Evolutionary conservation across 2,888 invertebrate genomes (phyloP), one percentile per base, ranked within the genome.

Genomic region (Dione vanillae): DNA sequence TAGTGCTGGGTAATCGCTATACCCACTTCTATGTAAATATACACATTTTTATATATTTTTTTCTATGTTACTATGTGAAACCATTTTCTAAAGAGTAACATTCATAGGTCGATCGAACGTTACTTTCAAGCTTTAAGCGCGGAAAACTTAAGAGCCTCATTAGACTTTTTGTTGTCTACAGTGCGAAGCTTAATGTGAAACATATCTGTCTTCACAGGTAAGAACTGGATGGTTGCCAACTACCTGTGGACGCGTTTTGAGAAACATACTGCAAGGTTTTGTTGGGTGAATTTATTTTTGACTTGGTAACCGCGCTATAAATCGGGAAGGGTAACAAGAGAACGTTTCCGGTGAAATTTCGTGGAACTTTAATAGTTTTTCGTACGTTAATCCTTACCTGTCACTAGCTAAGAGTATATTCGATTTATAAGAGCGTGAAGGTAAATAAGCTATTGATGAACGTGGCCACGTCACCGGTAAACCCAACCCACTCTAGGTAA

Each of bases 191-290:
- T 84, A 85, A 86, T 84, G 83, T 82, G 80, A 79, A 82, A 84
- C 83, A 83, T 84, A 85, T 87, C 81, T 83, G 82, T 82, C 82
- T 83, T 81, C 83, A 79, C 86, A 89, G 85, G 85, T 89, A 82
- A 82, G 80, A 78, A 78, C 86, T 91, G 92, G 92, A 89, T 78
- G 76, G 73, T 78, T 85, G 91, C 92, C 91, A 92, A 92, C 92
- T 87, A 92, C 92, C 91, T 92, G 92, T 92, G 83, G 92, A 87
- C 81, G 80, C 83, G 84, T 82, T 84, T 83, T 77, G 76, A 78
- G 77, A 83, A 84, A 87, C 86, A 83, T 84, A 85, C 82, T 79
- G 79, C 78, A 78, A 77, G 74, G 76, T 82, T 77, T 74, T 72
- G 70, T 75, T 72, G 75, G 74, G 72, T 71, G 75, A 77, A 78